Conservation (phyloP, 2,888 invertebrate genomes). For the Leptarthrus brevirostris region DNA sequence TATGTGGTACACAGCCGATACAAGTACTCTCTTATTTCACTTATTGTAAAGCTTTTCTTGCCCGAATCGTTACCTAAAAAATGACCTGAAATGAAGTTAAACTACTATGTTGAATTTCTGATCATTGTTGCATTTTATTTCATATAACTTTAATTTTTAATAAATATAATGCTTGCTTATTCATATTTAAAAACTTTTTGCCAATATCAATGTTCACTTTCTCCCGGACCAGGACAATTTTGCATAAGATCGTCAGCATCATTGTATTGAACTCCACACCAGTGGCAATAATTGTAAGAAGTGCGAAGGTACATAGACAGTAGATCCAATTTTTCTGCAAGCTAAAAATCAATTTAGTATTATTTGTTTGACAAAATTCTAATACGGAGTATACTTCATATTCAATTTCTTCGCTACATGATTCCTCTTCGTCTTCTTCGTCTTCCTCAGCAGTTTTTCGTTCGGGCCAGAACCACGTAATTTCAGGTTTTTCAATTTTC, state of each 20-base stretch:
- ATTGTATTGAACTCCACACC: slow-evolving; percentile 79
- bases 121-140: too few relatives aligned
- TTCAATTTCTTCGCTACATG: slow-evolving; percentile 57
- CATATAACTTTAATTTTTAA: too few relatives aligned
- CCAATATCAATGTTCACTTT: slow-evolving; percentile 75
- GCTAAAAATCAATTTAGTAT: slow-evolving; percentile 58
- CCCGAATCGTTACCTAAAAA: too few relatives aligned
- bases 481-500: slow-evolving; percentile 67
- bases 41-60: too few relatives aligned
- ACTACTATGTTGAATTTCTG: too few relatives aligned
- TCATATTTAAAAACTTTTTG: too few relatives aligned
- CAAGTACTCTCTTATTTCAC: too few relatives aligned
- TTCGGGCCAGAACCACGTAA: slow-evolving; percentile 75
- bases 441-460: slow-evolving; percentile 57
- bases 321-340: slow-evolving; percentile 72
- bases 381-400: slow-evolving; percentile 55
- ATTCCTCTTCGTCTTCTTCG: slow-evolving; percentile 61
- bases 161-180: too few relatives aligned
- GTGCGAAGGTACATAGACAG: slow-evolving; percentile 75
- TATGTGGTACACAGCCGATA: too few relatives aligned
- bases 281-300: slow-evolving; percentile 81
- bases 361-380: background rate
- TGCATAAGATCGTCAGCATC: slow-evolving; percentile 72
- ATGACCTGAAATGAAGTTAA: too few relatives aligned
- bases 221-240: slow-evolving; percentile 75